These are phyloP conservation scores for Psittacula derbiana DNA, from an alignment of 2,797 vertebrate species.

Conservation along the genomic window DNA sequence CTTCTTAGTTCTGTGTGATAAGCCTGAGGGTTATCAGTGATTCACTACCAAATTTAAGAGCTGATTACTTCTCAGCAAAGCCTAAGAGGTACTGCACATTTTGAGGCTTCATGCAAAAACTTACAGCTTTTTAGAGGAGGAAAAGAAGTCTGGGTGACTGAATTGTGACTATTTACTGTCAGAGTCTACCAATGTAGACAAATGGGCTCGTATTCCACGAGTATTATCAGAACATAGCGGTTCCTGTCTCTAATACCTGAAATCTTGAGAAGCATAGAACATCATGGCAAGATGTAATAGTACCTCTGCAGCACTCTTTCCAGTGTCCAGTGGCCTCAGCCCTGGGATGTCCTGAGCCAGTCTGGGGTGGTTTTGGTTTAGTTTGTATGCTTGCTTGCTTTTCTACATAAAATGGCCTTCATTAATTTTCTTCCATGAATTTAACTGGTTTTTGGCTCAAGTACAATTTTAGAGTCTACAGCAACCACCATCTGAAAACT, in stretches of 20 bases:
- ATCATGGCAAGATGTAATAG: background rate
- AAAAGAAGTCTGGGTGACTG: background rate
- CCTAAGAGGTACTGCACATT: background rate
- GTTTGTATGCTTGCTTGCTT: background rate
- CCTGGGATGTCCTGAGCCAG: background rate
- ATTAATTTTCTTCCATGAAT: background rate
- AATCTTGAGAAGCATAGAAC: background rate
- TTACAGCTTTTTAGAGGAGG: background rate
- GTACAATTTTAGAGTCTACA: background rate
- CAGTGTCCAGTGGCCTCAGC: background rate
- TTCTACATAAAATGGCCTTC: background rate
- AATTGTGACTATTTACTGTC: background rate
- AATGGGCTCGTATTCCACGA: background rate
- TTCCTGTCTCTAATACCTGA: background rate
- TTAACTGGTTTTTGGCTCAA: background rate
- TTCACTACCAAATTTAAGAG: background rate
- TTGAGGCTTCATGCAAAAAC: background rate
- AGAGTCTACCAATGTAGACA: background rate
- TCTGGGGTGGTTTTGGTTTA: background rate
- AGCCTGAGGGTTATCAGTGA: background rate
- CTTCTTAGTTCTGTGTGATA: background rate
- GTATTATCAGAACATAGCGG: background rate
- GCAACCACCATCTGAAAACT: background rate
- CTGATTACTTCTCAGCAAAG: background rate
- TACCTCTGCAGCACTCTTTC: background rate